Conservation (phyloP, 2,888 invertebrate species). For the Bombylius major region DNA sequence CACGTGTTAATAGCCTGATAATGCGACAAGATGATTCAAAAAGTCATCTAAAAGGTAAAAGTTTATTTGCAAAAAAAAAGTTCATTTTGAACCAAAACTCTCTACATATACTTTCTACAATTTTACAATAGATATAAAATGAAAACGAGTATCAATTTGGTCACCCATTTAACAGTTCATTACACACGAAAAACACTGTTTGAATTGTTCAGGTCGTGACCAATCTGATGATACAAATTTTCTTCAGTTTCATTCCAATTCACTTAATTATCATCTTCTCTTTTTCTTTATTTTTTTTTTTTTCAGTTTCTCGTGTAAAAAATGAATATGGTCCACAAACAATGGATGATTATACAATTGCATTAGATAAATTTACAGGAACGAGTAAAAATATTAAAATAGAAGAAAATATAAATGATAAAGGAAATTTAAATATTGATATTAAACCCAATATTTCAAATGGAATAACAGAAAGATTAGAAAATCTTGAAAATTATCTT, state of each 20-base stretch:
- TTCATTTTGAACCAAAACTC: too few relatives aligned
- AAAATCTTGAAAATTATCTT: slow-evolving; percentile 50
- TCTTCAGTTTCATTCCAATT: too few relatives aligned
- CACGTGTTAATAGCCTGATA: slow-evolving; percentile 61
- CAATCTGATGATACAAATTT: too few relatives aligned
- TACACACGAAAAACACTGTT: too few relatives aligned
- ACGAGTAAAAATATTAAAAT: slow-evolving; percentile 1
- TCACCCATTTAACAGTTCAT: too few relatives aligned
- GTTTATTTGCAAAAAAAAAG: not conserved
- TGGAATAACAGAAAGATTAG: slow-evolving; percentile 55
- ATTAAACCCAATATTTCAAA: slow-evolving; percentile 5
- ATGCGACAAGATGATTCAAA: slow-evolving; percentile 59
- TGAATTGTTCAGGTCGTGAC: too few relatives aligned
- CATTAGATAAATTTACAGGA: slow-evolving; percentile 33
- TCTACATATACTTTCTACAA: too few relatives aligned
- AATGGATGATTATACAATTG: slow-evolving; percentile 34
- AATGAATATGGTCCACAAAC: slow-evolving; percentile 61
- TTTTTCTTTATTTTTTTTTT: slow-evolving; percentile 19
- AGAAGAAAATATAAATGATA: slow-evolving; percentile 3
- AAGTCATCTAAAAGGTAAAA: slow-evolving; percentile 64
- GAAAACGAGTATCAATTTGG: too few relatives aligned
- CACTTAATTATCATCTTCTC: not conserved
- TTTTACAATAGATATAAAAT: too few relatives aligned
- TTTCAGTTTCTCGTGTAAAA: slow-evolving; percentile 52
- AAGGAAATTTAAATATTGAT: slow-evolving; percentile 3